phyloP scores from a whole-genome alignment of 2,888 invertebrate genomes.

The Leptarthrus brevirostris region DNA sequence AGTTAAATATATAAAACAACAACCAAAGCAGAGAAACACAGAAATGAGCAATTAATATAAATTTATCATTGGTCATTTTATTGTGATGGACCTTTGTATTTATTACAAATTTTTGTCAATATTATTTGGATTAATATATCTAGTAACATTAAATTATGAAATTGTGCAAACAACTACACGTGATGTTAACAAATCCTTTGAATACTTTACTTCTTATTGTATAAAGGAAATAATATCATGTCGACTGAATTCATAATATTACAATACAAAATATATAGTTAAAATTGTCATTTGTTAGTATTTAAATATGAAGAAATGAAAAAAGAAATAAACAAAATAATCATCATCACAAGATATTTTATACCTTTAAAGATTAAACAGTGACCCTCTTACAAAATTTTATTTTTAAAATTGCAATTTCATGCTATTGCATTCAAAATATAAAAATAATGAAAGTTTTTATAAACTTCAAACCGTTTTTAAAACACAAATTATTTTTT shows the following conservation, averaged over 20 bases:
- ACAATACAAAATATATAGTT: not conserved
- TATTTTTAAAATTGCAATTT: too few species aligned
- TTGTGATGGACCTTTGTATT: conserved; percentile 33
- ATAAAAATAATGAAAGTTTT: not conserved
- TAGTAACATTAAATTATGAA: not conserved
- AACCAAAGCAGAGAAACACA: conserved; percentile 29
- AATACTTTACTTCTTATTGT: conserved; percentile 27
- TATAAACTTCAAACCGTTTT: too few species aligned
- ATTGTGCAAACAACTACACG: conserved; percentile 13
- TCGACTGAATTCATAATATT: conserved; percentile 25
- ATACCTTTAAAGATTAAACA: too few species aligned
- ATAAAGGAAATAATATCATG: conserved; percentile 17
- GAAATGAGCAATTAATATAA: conserved; percentile 26
- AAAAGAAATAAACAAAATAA: conserved; percentile 33
- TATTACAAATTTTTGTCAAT: conserved; percentile 35
- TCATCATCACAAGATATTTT: conserved; percentile 32
- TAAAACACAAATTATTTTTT: too few species aligned
- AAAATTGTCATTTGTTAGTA: conserved; percentile 25
- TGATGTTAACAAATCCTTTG: conserved; percentile 36
- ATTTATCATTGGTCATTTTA: conserved; percentile 27
- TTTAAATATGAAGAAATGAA: not conserved
- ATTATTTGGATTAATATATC: too few species aligned
- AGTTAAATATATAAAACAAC: conserved; percentile 20
- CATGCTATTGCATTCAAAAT: not conserved
- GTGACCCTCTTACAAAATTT: too few species aligned